A percentile compares a stretch with the other conserved stretches of the same genome.
These are phyloP conservation scores for Drosophila guanche DNA, from an alignment of 1,140 invertebrate genomes.

Conservation along the genomic window DNA sequence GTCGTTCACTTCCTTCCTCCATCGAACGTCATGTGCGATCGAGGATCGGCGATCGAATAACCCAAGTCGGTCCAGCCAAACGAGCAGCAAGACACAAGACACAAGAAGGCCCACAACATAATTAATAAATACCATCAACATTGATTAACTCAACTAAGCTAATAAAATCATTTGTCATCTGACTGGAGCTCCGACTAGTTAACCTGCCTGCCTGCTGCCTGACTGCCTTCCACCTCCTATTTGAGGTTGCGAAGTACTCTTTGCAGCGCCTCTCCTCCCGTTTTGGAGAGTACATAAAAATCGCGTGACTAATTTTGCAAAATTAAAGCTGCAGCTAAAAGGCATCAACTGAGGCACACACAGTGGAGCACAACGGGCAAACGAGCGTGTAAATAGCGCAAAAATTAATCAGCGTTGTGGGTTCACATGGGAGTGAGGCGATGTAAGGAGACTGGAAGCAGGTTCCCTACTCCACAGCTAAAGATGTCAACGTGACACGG, in stretches of 20 bases:
- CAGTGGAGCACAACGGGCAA: constrained; percentile 52
- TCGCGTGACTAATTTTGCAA: constrained; percentile 79
- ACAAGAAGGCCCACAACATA: constrained; percentile 66
- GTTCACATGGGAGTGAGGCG: constrained; percentile 12
- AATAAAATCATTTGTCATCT: constrained; percentile 82
- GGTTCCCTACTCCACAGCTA: constrained; percentile 14
- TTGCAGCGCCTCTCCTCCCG: constrained; percentile 29
- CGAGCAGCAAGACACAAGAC: constrained; percentile 6
- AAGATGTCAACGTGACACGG: constrained; percentile 49
- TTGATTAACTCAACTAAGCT: constrained; percentile 82
- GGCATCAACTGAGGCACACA: constrained; percentile 28
- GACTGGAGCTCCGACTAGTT: constrained; percentile 74
- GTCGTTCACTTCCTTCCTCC: constrained; percentile 56
- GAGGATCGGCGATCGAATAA: constrained; percentile 63
- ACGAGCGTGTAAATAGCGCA: constrained; percentile 81
- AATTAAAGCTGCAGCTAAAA: constrained; percentile 72
- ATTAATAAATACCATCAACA: constrained; percentile 83
- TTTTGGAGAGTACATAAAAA: constrained; percentile 75
- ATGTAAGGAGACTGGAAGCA: constrained; percentile 29
- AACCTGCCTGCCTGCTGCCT: constrained; percentile 23
- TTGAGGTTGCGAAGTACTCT: background rate
- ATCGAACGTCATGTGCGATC: constrained; percentile 53
- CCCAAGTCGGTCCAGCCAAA: constrained; percentile 32
- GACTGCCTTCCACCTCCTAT: background rate
- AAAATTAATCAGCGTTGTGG: constrained; percentile 73